Percentiles rank a stretch among this genome's conserved stretches.
These are phyloP conservation scores for Macrobrachium nipponense DNA, from an alignment of 1,140 invertebrate genomes.

Conservation along the genomic window DNA sequence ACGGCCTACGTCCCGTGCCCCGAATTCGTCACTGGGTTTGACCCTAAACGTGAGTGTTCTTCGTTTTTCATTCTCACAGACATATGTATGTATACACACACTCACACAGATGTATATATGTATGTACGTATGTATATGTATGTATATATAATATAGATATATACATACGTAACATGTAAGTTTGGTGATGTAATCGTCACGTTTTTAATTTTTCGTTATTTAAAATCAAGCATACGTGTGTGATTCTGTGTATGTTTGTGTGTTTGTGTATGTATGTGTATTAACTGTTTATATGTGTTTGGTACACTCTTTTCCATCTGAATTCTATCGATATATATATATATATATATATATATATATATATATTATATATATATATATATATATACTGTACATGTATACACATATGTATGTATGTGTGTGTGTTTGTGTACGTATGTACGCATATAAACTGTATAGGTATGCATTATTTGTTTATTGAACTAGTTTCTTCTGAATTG, in stretches of 20 bases:
- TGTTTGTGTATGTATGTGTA: constrained; percentile 19
- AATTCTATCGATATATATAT: not conserved
- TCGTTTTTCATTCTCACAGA: not conserved
- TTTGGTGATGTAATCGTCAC: too few species aligned
- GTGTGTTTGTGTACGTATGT: too few species aligned
- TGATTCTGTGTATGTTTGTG: not conserved
- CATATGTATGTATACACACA: not conserved
- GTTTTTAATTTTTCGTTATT: too few species aligned
- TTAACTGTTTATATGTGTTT: not conserved
- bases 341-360: constrained; percentile 11
- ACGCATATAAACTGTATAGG: too few species aligned
- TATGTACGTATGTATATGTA: not conserved
- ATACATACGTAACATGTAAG: not conserved
- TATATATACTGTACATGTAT: not conserved
- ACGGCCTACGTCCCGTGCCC: constrained; percentile 81
- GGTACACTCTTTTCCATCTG: not conserved
- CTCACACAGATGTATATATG: too few species aligned
- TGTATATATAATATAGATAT: constrained; percentile 13
- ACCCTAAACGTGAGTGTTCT: constrained; percentile 66
- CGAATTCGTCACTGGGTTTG: constrained; percentile 82
- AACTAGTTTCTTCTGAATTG: too few species aligned
- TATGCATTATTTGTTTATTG: not conserved
- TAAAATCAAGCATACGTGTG: not conserved
- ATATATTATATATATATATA: not conserved
- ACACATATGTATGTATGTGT: too few species aligned